Evolutionary conservation across 30 jellyfish, hydroid and myxozoan genomes (phyloP), one percentile per base, ranked within the genome.

Genomic region (Hydractinia echinata): DNA sequence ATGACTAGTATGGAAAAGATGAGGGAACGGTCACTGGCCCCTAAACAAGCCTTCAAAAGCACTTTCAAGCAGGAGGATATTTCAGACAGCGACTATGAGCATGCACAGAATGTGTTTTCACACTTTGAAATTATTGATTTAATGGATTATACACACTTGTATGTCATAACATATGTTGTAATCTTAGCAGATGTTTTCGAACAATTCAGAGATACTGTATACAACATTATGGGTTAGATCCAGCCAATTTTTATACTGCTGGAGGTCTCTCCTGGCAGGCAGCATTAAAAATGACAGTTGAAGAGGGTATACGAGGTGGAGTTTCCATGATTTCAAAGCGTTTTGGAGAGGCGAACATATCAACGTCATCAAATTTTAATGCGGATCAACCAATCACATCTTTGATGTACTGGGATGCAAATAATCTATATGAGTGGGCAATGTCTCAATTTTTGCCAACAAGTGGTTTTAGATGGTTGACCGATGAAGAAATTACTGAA

Each of bases 241-340:
- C 95, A n/a, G 91, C 92, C 18, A 44, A 56, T 30, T 79, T n/a
- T 72, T 55, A 19, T 61, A 55, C 95, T 48, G 49, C 89, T 8
- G 92, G 92, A 4, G 95, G 91, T 8, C 51, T 85, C 50, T 78
- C 95, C 10, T 85, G 90, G 90, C 52, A 72, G 10, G 88, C 90
- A 4, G 90, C 90, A 13, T 53, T 82, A 7, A 82, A 82, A 54
- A 67, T 64, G 77, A 81, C 88, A 16, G 54, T 79, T 6, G 84
- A 79, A 66, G 55, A 74, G 16, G 90, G 90, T n/a, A 82, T 73
- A 9, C 58, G 90, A 14, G 90, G 90, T 5, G 90, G 90, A 10
- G 44, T 79, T 18, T 5, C 77, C 8, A 62, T 79, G 76, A 79
- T 79, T 6, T 13, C 10, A 4, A 30, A 79, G 9, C 70, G 87